phyloP scores from a whole-genome alignment of 2,797 vertebrate genomes.

The Sitta carolinensis region DNA sequence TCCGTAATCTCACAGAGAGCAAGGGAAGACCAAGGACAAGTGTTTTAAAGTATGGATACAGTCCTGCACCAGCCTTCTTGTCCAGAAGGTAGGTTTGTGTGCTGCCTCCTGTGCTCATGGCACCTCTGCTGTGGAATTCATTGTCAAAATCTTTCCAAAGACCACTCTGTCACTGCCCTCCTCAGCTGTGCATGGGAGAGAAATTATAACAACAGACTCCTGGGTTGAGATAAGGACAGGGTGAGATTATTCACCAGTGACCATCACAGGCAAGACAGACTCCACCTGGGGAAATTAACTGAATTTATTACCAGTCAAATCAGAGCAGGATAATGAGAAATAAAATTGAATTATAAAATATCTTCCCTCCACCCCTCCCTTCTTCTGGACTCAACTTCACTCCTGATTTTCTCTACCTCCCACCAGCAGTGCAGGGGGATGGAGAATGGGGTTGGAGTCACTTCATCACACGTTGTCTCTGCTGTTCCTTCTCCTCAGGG shows the following conservation, averaged over 20 bases:
- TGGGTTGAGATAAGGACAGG: neutral
- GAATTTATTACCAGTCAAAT: neutral
- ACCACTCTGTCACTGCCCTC: neutral
- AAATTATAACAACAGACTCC: neutral
- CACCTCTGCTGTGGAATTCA: neutral
- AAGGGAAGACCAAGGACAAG: neutral
- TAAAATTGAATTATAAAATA: neutral
- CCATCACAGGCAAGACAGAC: neutral
- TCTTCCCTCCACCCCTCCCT: neutral
- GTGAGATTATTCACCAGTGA: neutral
- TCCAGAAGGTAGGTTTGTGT: neutral
- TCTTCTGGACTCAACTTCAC: neutral
- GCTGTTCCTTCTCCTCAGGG: neutral
- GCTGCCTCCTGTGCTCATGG: neutral
- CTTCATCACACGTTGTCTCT: neutral
- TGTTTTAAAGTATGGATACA: neutral
- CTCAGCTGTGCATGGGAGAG: neutral
- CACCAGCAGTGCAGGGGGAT: neutral
- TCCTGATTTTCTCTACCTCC: neutral
- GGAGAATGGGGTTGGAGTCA: neutral
- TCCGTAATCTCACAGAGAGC: neutral
- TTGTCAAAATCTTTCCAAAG: neutral
- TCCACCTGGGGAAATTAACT: neutral
- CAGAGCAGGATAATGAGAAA: neutral
- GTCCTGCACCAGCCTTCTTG: neutral